Evolutionary conservation across 2,113 vertebrate species (phyloP).

Genomic region (Progne subis): DNA sequence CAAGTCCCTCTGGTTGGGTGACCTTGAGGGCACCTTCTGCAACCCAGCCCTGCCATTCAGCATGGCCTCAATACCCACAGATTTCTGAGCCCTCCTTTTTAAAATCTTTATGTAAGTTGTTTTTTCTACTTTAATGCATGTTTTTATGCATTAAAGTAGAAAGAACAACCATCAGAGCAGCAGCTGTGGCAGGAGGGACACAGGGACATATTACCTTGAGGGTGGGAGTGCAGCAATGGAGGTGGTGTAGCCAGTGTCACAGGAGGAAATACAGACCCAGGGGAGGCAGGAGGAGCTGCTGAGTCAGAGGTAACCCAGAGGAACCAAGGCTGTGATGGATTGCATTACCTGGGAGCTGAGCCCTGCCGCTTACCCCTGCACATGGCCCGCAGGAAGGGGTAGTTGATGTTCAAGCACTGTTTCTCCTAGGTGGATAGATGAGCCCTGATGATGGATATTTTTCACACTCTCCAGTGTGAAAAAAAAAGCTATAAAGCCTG

Average conservation of each 20-base stretch:
- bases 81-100: background rate
- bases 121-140: background rate
- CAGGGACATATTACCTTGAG: accelerated
- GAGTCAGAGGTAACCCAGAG: background rate
- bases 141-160: background rate
- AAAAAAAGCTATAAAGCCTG: background rate
- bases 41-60: background rate
- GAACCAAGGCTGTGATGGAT: background rate
- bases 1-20: background rate
- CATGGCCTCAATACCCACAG: background rate
- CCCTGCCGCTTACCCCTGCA: background rate
- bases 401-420: background rate
- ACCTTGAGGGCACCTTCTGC: background rate
- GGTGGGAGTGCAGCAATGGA: background rate
- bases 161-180: background rate
- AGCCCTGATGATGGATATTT: background rate
- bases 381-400: background rate
- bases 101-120: background rate
- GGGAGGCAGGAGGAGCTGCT: background rate
- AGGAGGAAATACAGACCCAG: no score
- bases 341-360: accelerated
- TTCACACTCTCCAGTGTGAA: background rate
- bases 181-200: background rate
- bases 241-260: accelerated
- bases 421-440: background rate